These are phyloP conservation scores for Macrobrachium rosenbergii DNA, from an alignment of 1,140 invertebrate species.

Conservation along the genomic window DNA sequence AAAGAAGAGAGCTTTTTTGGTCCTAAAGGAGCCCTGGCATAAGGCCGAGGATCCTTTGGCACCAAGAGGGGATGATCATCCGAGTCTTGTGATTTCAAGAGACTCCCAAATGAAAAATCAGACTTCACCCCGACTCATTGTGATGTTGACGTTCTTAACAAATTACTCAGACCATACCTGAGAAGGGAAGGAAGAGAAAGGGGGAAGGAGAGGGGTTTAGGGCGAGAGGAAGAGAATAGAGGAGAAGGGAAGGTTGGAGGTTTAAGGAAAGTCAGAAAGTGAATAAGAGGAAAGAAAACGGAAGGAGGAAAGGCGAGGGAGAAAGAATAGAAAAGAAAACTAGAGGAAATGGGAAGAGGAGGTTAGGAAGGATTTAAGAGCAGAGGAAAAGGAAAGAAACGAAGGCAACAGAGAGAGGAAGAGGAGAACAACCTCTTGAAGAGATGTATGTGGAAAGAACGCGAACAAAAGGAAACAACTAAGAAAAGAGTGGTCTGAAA, in stretches of 20 bases:
- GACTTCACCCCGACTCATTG: conserved; percentile 18
- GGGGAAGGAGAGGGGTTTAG: neutral
- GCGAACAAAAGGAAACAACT: neutral
- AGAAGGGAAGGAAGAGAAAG: neutral
- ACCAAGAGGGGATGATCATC: neutral
- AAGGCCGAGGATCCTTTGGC: neutral
- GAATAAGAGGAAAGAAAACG: too few species aligned
- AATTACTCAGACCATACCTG: conserved; percentile 33
- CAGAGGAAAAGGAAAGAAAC: neutral
- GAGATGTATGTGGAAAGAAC: neutral
- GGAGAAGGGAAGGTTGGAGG: neutral
- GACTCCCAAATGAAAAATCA: conserved; percentile 22
- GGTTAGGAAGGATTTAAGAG: too few species aligned
- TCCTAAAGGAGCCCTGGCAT: too few species aligned
- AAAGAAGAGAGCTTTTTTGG: too few species aligned
- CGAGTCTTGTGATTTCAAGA: neutral
- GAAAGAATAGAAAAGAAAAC: too few species aligned
- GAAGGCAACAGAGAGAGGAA: neutral
- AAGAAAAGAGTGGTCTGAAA: too few species aligned
- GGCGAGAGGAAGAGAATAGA: neutral
- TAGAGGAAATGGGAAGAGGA: too few species aligned
- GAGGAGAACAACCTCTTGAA: too few species aligned
- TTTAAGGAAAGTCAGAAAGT: too few species aligned
- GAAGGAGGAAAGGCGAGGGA: too few species aligned
- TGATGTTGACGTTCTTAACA: conserved; percentile 42